Conservation (phyloP, 2,888 invertebrate genomes). For the Agonum fuliginosum region DNA sequence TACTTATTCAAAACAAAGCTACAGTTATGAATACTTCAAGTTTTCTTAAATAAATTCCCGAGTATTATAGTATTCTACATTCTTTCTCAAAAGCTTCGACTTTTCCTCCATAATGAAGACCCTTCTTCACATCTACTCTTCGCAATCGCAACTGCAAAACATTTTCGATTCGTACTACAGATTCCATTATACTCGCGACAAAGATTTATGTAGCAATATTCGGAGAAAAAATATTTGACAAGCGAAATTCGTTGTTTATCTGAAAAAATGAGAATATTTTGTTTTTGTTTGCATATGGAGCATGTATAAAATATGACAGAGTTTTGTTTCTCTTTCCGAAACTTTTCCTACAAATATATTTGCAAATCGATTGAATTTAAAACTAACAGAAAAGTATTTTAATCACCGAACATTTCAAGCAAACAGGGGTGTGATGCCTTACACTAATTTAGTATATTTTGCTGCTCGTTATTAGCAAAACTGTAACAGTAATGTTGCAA, state of each 20-base stretch:
- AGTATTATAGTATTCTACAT: not conserved
- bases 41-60: not conserved
- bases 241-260: conserved; percentile 51
- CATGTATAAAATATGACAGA: conserved; percentile 44
- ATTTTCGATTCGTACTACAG: conserved; percentile 13
- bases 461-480: no score
- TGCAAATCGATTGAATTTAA: conserved; percentile 26
- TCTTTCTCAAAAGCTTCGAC: not conserved
- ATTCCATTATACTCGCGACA: conserved; percentile 26
- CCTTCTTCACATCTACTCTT: no score
- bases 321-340: conserved; percentile 32
- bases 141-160: no score
- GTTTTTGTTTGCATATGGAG: conserved; percentile 49
- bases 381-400: not conserved
- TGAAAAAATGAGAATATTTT: conserved; percentile 47
- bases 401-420: not conserved
- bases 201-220: conserved; percentile 53
- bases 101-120: conserved; percentile 10
- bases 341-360: conserved; percentile 29
- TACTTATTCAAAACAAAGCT: conserved; percentile 18
- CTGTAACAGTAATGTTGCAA: no score
- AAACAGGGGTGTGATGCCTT: no score
- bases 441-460: no score
- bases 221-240: conserved; percentile 54
- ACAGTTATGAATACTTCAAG: not conserved